Conservation (phyloP, 2,113 vertebrate genomes). For the Leptobrachium ailaonicum region DNA sequence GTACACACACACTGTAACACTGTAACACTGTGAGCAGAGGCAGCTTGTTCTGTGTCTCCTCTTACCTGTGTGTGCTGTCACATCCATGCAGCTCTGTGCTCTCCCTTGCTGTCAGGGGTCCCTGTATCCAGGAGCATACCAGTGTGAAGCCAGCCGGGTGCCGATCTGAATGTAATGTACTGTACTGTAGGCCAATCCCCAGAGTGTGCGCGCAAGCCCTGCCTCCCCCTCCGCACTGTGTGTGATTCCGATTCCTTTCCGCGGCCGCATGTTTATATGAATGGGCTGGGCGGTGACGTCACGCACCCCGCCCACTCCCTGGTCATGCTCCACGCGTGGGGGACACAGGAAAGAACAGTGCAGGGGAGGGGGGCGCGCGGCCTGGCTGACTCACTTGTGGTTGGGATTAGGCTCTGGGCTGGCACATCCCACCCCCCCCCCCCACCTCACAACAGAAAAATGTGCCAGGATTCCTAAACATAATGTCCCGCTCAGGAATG, state of each 20-base stretch:
- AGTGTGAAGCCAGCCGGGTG: not conserved
- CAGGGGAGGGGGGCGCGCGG: not conserved
- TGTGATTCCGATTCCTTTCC: conserved; percentile 13
- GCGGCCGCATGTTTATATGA: conserved; percentile 9
- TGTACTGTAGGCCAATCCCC: no score
- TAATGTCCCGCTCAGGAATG: no score
- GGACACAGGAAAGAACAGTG: not conserved
- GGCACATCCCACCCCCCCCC: no score
- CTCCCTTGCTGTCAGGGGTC: not conserved
- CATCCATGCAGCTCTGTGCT: not conserved
- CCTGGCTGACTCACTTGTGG: not conserved
- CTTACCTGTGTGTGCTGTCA: not conserved
- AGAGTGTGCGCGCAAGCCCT: no score
- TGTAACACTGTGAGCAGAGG: no score
- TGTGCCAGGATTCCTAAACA: no score
- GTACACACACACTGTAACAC: no score
- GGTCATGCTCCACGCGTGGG: not conserved
- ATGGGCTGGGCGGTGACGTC: conserved; percentile 34
- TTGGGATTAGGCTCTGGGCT: no score
- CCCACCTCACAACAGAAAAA: no score
- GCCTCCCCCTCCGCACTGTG: not conserved
- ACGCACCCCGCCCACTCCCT: not conserved
- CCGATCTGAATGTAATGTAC: not conserved
- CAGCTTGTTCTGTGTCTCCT: not conserved
- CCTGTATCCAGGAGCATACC: conserved; percentile 17